Evolutionary conservation across 2,888 invertebrate genomes (phyloP), one percentile per base, ranked within the genome.

Genomic region (Ornithoptera priamus): DNA sequence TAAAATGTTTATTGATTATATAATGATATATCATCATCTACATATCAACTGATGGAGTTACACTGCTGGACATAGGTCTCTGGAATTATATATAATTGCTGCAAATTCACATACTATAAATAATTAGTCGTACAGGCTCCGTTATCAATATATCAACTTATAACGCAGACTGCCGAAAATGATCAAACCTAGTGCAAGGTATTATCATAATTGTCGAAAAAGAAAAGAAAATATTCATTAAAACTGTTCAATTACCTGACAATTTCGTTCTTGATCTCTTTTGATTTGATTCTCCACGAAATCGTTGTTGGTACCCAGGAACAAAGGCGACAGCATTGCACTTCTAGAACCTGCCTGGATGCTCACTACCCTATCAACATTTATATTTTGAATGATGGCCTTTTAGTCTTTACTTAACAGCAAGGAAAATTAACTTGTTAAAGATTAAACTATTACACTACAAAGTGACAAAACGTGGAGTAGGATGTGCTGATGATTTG

Each of bases 291-390:
- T 68, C 36, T 71, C 73, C 10, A 36, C 15, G n/a, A 70, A 73
- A n/a, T 46, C 36, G 1, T 70, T 67, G 67, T 80, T 80, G 1
- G 78, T 77, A 6, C 74, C 78, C 57, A 87, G 64, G 67, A 80
- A 83, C 6, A 90, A 74, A 0, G 86, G 84, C 0, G 90, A 90
- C 20, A 89, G 73, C 85, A 88, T 84, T 17, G 77, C 68, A 67
- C 82, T 75, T 2, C 81, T 77, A 0, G 89, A 87, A 0, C 89
- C 90, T 0, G 69, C 78, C 76, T 90, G 90, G 39, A 78, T 69
- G n/a, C 73, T 46, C 69, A 78, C 81, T 72, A 76, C 59, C 70
- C 77, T 74, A 57, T 67, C 58, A 70, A 64, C 53, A 65, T 56
- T 46, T 56, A 56, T 50, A 69, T 24, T 64, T 67, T 58, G 15